A percentile compares a stretch with the other conserved stretches of the same genome.
Evolutionary conservation across 2,113 vertebrate species (phyloP).

Genomic region (Collichthys lucidus): DNA sequence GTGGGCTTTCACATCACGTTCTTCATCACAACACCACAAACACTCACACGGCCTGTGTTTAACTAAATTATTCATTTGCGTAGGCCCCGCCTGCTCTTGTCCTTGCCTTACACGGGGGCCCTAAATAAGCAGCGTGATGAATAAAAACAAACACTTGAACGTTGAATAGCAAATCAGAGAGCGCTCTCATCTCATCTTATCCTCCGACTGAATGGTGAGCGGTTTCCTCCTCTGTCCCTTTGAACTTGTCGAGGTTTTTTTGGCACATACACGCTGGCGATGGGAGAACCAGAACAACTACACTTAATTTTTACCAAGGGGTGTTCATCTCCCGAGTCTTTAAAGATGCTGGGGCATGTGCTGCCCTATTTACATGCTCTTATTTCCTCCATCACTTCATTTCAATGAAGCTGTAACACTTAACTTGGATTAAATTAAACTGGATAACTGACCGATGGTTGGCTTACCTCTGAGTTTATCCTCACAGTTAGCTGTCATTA

Average conservation of each 20-base stretch:
- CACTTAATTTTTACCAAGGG: slow-evolving; percentile 34
- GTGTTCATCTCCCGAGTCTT: slow-evolving; percentile 15
- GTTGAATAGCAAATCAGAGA: slow-evolving; percentile 64
- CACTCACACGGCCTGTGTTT: slow-evolving; percentile 26
- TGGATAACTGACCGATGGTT: slow-evolving; percentile 46
- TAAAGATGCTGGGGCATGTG: slow-evolving; percentile 21
- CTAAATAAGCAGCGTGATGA: slow-evolving; percentile 57
- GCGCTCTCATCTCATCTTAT: slow-evolving; percentile 55
- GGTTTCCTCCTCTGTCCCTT: slow-evolving; percentile 49
- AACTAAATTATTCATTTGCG: slow-evolving; percentile 38
- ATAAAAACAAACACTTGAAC: slow-evolving; percentile 54
- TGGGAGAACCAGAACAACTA: slow-evolving; percentile 33
- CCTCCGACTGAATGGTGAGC: slow-evolving; percentile 53
- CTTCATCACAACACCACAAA: slow-evolving; percentile 34
- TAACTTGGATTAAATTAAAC: slow-evolving; percentile 48
- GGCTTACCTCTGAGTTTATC: not conserved
- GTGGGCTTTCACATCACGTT: slow-evolving; percentile 8
- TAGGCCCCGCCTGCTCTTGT: slow-evolving; percentile 54
- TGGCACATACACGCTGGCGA: slow-evolving; percentile 31
- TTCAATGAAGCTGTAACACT: slow-evolving; percentile 20
- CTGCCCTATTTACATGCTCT: slow-evolving; percentile 50
- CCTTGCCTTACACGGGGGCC: slow-evolving; percentile 44
- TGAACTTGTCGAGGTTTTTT: slow-evolving; percentile 43
- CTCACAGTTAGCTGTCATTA: slow-evolving; percentile 20
- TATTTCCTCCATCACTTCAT: slow-evolving; percentile 1